Evolutionary conservation across 2,113 vertebrate genomes (phyloP).

Genomic region (Scomber japonicus): DNA sequence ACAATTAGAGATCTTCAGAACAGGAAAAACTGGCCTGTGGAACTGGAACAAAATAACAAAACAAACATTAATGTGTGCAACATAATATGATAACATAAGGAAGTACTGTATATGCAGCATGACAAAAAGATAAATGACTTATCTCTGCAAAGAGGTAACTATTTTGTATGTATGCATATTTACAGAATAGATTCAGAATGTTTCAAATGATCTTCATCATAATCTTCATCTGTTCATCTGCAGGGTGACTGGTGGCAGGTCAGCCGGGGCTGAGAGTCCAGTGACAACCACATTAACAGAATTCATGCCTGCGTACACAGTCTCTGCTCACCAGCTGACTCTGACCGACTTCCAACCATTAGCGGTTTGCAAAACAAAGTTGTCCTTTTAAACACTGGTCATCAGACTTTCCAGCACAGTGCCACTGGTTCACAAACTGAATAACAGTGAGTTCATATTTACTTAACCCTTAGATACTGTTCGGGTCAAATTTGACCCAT

Average conservation of each 20-base stretch:
- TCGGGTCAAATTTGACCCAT: too few relatives aligned
- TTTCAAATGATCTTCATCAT: background rate
- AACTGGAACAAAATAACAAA: background rate
- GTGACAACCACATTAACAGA: conserved; percentile 39
- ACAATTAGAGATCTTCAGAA: too few relatives aligned
- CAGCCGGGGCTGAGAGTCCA: conserved; percentile 24
- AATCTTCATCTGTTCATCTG: conserved; percentile 25
- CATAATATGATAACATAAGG: background rate
- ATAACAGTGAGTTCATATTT: conserved; percentile 1
- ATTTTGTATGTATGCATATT: background rate
- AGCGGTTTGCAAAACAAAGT: conserved; percentile 49
- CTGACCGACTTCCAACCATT: conserved; percentile 27
- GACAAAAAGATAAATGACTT: background rate
- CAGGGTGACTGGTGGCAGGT: conserved; percentile 32
- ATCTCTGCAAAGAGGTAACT: background rate
- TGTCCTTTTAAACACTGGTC: conserved; percentile 21
- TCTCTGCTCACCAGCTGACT: conserved; percentile 41
- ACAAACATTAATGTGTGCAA: background rate
- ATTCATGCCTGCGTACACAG: conserved; percentile 53
- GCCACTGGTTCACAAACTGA: conserved; percentile 4
- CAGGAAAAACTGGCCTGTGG: too few relatives aligned
- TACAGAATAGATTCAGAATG: background rate
- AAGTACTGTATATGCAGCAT: background rate
- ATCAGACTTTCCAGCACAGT: conserved; percentile 17
- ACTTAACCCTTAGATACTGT: too few relatives aligned